phyloP scores from a whole-genome alignment of 2,888 invertebrate species.

The Iselma pallidipennis region DNA sequence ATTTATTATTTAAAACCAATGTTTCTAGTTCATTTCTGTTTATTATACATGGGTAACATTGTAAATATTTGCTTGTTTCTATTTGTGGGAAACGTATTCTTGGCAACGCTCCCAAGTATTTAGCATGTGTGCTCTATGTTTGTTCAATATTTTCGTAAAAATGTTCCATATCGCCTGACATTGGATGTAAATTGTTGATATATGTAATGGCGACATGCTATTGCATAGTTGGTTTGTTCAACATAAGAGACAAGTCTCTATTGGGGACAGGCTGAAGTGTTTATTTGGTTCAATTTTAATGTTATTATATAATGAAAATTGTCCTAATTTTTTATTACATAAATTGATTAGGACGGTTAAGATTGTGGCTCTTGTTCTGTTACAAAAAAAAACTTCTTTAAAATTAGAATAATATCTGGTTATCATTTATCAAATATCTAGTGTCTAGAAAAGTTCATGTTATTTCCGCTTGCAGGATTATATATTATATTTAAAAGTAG shows the following conservation, averaged over 20 bases:
- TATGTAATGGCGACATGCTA: conserved; percentile 4
- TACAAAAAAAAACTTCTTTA: too few relatives aligned
- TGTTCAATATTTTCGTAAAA: conserved; percentile 8
- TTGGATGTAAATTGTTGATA: conserved; percentile 6
- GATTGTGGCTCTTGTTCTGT: too few relatives aligned
- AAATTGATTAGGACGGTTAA: too few relatives aligned
- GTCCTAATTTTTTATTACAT: background rate
- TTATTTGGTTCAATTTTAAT: background rate
- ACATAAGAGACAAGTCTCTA: background rate
- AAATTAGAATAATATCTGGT: background rate
- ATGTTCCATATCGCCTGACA: background rate
- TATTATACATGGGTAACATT: conserved; percentile 2
- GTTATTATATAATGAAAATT: background rate
- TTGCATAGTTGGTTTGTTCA: background rate
- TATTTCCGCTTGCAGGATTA: background rate
- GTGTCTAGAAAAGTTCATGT: background rate
- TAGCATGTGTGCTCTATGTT: conserved; percentile 5
- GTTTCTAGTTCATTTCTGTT: conserved; percentile 9
- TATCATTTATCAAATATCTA: background rate
- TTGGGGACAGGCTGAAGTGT: background rate
- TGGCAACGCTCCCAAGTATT: conserved; percentile 9
- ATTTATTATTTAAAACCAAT: conserved; percentile 6
- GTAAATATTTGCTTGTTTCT: conserved; percentile 6
- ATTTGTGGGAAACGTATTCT: conserved; percentile 1
- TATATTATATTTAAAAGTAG: background rate